Percentiles rank a stretch among this genome's conserved stretches.
Evolutionary conservation across 2,888 invertebrate genomes (phyloP).

Genomic region (Herminia tarsipennalis): DNA sequence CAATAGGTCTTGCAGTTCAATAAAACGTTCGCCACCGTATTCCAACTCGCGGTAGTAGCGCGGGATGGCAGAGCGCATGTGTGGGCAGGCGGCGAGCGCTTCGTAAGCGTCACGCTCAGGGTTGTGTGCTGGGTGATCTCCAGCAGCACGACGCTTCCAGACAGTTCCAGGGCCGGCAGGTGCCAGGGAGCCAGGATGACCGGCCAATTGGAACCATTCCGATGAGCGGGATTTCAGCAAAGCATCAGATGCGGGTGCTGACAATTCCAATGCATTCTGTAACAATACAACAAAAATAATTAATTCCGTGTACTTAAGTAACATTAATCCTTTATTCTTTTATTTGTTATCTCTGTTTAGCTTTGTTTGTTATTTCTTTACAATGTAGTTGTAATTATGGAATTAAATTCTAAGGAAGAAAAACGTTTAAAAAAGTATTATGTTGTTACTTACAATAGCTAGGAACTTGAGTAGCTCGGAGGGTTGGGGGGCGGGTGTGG

Average conservation of each 20-base stretch:
- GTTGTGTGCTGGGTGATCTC: slow-evolving; percentile 89
- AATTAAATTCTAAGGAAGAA: neutral
- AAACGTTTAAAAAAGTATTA: too few relatives aligned
- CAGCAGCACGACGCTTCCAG: slow-evolving; percentile 94
- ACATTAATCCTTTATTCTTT: too few relatives aligned
- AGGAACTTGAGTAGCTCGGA: slow-evolving; percentile 89
- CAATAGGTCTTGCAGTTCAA: slow-evolving; percentile 97
- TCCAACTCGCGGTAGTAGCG: slow-evolving; percentile 93
- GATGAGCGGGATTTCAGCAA: slow-evolving; percentile 89
- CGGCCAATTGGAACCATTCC: slow-evolving; percentile 96
- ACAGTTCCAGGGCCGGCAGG: slow-evolving; percentile 97
- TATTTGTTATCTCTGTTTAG: too few relatives aligned
- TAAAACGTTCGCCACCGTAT: slow-evolving; percentile 92
- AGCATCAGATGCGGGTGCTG: slow-evolving; percentile 95
- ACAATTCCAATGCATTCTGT: slow-evolving; percentile 96
- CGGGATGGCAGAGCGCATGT: slow-evolving; percentile 91
- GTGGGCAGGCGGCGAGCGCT: slow-evolving; percentile 90
- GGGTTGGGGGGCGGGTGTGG: slow-evolving; percentile 60
- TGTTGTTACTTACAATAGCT: slow-evolving; percentile 93
- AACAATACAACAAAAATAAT: slow-evolving; percentile 64
- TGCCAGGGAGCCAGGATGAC: slow-evolving; percentile 96
- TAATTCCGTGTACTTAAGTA: slow-evolving; percentile 13
- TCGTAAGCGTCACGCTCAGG: slow-evolving; percentile 93
- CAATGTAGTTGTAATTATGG: neutral
- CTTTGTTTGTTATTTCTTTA: neutral